phyloP scores from a whole-genome alignment of 2,888 invertebrate species.

The Sarcophaga subvicina region DNA sequence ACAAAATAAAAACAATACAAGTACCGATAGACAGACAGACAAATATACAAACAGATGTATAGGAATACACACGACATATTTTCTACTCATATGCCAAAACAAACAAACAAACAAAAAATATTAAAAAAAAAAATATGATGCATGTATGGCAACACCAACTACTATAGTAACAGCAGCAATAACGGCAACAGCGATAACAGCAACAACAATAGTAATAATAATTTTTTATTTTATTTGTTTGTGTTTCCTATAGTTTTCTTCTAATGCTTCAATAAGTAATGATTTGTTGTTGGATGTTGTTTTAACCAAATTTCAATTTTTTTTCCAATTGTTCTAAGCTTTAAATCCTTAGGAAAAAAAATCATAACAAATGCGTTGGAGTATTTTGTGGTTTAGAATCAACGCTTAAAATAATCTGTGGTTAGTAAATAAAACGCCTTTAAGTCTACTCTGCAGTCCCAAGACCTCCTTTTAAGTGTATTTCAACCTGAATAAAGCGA shows the following conservation, averaged over 20 bases:
- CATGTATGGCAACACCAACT: conserved; percentile 53
- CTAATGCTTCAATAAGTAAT: conserved; percentile 23
- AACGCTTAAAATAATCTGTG: background rate
- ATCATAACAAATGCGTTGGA: conserved; percentile 40
- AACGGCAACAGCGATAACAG: background rate
- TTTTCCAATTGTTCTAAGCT: background rate
- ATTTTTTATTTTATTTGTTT: background rate
- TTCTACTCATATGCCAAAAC: conserved; percentile 34
- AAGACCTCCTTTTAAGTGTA: conserved; percentile 20
- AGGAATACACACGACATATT: conserved; percentile 47
- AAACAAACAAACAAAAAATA: background rate
- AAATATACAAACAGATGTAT: conserved; percentile 7
- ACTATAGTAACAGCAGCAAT: conserved; percentile 14
- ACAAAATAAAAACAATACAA: background rate
- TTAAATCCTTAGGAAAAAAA: background rate
- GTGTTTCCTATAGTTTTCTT: no score
- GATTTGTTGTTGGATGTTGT: conserved; percentile 34
- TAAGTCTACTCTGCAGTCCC: background rate
- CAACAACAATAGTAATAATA: conserved; percentile 20
- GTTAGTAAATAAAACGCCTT: conserved; percentile 22
- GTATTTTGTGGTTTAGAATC: background rate
- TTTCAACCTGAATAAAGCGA: background rate
- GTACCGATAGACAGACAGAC: background rate
- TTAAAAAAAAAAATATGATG: conserved; percentile 42
- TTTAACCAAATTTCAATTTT: conserved; percentile 27